Evolutionary conservation across 2,888 invertebrate species (phyloP), one percentile per base, ranked within the genome.

Genomic region (Leucoma salicis): DNA sequence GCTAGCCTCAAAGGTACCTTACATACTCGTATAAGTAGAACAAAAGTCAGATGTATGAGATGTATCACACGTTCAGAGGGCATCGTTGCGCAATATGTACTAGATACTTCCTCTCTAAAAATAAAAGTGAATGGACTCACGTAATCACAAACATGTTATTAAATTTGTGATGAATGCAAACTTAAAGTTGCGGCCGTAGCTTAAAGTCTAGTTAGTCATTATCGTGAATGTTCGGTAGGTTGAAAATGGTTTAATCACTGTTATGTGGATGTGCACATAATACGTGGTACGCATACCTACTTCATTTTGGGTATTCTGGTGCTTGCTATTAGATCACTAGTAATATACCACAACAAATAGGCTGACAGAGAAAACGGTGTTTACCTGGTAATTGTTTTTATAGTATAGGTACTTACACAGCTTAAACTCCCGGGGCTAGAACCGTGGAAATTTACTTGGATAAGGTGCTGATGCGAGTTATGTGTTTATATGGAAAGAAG

Each of bases 81-180:
- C 68, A 53, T 27, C 27, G 42, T 74, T 71, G 57, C 52, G 56
- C 46, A 72, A 74, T 31, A 14, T 34, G 48, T 46, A 51, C 50
- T 65, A 66, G 68, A 70, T 74, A 78, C 64, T 73, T 74, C 78
- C 81, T 78, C 78, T 78, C 76, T 77, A 83, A 82, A 82, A 81
- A 78, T 77, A 82, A 87, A 86, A 86, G 87, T 82, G 87, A 86
- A 82, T 64, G 85, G 35, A 69, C 62, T 65, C 67, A 82, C 80
- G 83, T 85, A 86, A 84, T 74, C 65, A 51, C 48, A 51, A 49
- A 58, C 62, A 63, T 61, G 70, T 65, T 58, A 68, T 66, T 66
- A 69, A 64, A 63, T 62, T 56, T 66, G 63, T 65, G 62, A 49
- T 47, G 5, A 6, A 21, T 21, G 8, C 21, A 21, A 21, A 21